Evolutionary conservation across 2,113 vertebrate species (phyloP), one percentile per base, ranked within the genome.

Genomic region (Ophiodon elongatus): DNA sequence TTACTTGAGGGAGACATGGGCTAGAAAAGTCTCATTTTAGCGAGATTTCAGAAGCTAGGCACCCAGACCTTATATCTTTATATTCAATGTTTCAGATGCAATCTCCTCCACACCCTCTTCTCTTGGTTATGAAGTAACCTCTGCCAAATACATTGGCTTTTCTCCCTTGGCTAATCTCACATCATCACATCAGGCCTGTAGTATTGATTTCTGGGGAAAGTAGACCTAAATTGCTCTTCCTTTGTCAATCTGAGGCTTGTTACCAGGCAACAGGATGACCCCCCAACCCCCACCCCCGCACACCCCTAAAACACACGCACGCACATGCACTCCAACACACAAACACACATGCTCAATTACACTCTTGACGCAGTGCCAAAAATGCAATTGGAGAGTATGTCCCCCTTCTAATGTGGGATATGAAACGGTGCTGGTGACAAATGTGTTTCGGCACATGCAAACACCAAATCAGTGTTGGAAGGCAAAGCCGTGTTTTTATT

Each of bases 221-320:
- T 93, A 94, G 92, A 45, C 84, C 84, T 91, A 95, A 96, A 95
- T 95, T 95, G 94, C 91, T 93, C 92, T 96, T 94, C 95, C 92
- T 96, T 96, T 96, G 94, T 96, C 96, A 96, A 94, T 96, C 95
- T 86, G 21, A 80, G 90, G 76, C 85, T 92, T 0, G 96, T 97
- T 97, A 95, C 96, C 92, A 96, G 94, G 96, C 96, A 97, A 97
- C 96, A 93, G 86, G 91, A 87, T 96, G 94, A 94, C 95, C 94
- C 89, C 91, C 89, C 92, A 90, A 6, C 87, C 86, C 76, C 82
- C 85, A 77, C 78, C 83, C 60, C 63, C 10, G 4, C 50, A 31
- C 60, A 2, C 71, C 75, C 54, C 68, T 69, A 52, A 52, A 70
- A 56, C 29, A 73, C 41, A 57, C 69, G 45, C 69, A 64, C 33